Evolutionary conservation across 2,113 vertebrate genomes (phyloP).

Genomic region (Callorhinus ursinus): DNA sequence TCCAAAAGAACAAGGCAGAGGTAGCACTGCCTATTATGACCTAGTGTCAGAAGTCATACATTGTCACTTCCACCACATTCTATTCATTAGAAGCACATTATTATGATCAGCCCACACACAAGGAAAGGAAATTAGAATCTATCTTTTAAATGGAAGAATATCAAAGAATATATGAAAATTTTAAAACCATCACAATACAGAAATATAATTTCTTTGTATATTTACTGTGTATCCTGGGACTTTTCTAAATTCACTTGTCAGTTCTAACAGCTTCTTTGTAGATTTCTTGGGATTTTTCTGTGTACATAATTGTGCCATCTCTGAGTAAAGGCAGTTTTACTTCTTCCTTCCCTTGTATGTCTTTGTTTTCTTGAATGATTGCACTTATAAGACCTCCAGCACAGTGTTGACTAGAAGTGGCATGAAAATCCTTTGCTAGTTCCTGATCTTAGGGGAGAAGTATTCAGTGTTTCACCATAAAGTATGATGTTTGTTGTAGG

Average conservation of each 20-base stretch:
- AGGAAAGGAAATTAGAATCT: background rate
- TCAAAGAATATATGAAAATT: background rate
- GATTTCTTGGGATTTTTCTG: slow-evolving; percentile 10
- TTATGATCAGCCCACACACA: background rate
- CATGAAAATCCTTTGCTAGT: background rate
- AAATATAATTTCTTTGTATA: background rate
- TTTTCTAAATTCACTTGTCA: slow-evolving; percentile 6
- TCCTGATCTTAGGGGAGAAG: background rate
- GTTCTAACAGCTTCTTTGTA: background rate
- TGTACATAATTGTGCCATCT: background rate
- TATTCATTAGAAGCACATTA: background rate
- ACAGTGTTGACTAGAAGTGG: background rate
- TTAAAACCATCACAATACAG: background rate
- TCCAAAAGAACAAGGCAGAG: background rate
- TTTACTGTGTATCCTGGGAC: background rate
- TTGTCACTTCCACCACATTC: slow-evolving; percentile 24
- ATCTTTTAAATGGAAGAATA: background rate
- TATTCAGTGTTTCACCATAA: background rate
- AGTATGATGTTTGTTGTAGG: background rate
- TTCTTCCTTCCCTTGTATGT: background rate
- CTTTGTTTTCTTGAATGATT: background rate
- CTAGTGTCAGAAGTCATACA: background rate
- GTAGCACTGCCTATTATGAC: slow-evolving; percentile 42
- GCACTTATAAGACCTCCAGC: background rate
- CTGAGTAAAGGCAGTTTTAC: background rate